Evolutionary conservation across 1,140 invertebrate genomes (phyloP).

Genomic region (Dolichoris vasculosae): DNA sequence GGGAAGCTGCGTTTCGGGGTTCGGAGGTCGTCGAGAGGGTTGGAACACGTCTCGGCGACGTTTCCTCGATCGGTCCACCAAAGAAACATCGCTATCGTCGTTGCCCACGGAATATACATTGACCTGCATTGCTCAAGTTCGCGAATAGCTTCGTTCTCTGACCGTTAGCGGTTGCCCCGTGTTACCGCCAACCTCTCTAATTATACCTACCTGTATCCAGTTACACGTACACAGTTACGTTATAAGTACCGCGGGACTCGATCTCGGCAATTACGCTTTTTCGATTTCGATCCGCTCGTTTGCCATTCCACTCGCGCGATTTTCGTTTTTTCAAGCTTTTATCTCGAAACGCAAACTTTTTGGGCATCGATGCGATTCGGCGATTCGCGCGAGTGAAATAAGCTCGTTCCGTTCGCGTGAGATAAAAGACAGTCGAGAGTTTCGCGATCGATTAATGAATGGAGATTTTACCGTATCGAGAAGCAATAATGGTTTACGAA

Average conservation of each 20-base stretch:
- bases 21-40: too few species aligned
- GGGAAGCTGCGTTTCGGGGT: neutral
- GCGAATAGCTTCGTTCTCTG: neutral
- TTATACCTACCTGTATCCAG: conserved; percentile 1
- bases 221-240: neutral
- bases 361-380: neutral
- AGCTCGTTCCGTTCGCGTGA: too few species aligned
- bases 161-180: neutral
- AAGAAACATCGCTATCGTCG: too few species aligned
- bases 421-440: too few species aligned
- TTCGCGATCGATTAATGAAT: too few species aligned
- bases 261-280: neutral
- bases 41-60: too few species aligned
- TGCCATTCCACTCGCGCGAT: neutral
- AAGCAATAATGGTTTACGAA: too few species aligned
- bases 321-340: too few species aligned
- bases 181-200: neutral
- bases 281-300: neutral
- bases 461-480: too few species aligned
- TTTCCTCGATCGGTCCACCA: too few species aligned
- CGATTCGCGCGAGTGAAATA: too few species aligned
- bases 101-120: neutral
- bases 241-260: neutral
- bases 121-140: conserved; percentile 9
- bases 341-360: neutral